A percentile compares a stretch with the other conserved stretches of the same genome.
Evolutionary conservation across 2,113 vertebrate species (phyloP).

Genomic region (Pandion haliaetus): DNA sequence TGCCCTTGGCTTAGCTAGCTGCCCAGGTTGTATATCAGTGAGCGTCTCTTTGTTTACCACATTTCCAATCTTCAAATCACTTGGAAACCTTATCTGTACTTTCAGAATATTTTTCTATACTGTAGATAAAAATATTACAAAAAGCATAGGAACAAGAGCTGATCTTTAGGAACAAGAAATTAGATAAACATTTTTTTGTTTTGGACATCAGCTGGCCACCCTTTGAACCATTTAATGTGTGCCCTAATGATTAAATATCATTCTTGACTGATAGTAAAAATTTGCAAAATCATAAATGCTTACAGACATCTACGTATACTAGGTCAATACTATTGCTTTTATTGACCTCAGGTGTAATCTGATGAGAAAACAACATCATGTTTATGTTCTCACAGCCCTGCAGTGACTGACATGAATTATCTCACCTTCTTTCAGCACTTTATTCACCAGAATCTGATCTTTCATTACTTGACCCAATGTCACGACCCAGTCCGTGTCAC

Average conservation of each 20-base stretch:
- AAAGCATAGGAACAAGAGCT: not conserved
- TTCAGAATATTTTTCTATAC: not conserved
- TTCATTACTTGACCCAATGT: not conserved
- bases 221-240: not conserved
- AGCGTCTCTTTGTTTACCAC: not conserved
- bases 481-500: not conserved
- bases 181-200: not conserved
- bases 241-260: not conserved
- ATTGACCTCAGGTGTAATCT: slow-evolving; percentile 4
- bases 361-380: slow-evolving; percentile 1
- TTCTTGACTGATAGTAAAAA: not conserved
- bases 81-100: not conserved
- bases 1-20: not conserved
- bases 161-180: not conserved
- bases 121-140: not conserved
- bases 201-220: not conserved
- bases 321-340: slow-evolving; percentile 16
- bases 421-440: not conserved
- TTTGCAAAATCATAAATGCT: slow-evolving; percentile 17
- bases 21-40: not conserved
- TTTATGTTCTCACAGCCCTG: not conserved
- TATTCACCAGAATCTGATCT: not conserved
- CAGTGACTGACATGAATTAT: not conserved
- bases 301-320: not conserved
- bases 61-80: not conserved